Percentiles rank a stretch among this genome's conserved stretches.
phyloP scores from a whole-genome alignment of 2,888 invertebrate genomes.

The Actias luna region DNA sequence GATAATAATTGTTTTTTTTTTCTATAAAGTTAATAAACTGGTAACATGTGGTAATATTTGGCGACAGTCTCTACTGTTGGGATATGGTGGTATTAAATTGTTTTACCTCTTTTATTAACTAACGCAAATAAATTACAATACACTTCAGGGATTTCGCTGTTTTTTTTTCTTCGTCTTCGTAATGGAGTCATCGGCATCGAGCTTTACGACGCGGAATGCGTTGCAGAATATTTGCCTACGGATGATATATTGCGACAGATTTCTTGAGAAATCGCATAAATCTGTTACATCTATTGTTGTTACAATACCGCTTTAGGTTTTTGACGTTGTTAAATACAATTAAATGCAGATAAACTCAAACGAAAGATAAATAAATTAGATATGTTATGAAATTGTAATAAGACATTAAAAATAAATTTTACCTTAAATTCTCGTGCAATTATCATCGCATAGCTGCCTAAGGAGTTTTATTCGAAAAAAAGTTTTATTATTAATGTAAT shows the following conservation, averaged over 20 bases:
- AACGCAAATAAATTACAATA: background rate
- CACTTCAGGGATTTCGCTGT: background rate
- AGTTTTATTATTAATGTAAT: no score
- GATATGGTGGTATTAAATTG: no score
- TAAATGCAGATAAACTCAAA: background rate
- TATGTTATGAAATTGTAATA: no score
- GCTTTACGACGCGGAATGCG: conserved; percentile 1
- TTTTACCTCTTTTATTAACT: background rate
- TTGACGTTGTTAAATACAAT: background rate
- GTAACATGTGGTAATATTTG: no score
- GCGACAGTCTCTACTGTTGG: no score
- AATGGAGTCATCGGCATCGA: background rate
- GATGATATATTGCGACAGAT: conserved; percentile 24
- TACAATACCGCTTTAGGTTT: background rate
- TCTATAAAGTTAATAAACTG: no score
- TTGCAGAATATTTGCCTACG: conserved; percentile 16
- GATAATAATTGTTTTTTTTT: no score
- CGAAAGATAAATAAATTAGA: background rate
- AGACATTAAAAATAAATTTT: no score
- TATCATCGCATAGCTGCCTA: no score
- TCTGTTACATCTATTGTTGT: conserved; percentile 2
- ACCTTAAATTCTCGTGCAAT: no score
- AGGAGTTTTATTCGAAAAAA: no score
- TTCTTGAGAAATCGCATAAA: conserved; percentile 19
- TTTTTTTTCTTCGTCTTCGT: background rate